phyloP scores from a whole-genome alignment of 2,113 vertebrate species.

The Pseudorectes ferrugineus region DNA sequence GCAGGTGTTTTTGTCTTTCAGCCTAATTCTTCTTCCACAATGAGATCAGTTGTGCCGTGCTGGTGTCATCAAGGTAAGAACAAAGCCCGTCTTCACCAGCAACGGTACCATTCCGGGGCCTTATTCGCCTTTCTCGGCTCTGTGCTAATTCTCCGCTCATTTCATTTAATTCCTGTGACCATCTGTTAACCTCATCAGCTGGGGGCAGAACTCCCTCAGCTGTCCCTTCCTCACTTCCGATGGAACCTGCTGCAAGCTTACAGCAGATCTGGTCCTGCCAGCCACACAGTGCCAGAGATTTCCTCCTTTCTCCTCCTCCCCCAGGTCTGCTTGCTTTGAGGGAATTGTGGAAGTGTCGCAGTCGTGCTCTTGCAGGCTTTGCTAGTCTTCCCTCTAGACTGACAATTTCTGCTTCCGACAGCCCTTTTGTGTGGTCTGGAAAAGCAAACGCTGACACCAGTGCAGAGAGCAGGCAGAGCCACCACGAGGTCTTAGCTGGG shows the following conservation, averaged over 20 bases:
- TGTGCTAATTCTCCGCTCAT: not conserved
- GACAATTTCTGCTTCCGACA: not conserved
- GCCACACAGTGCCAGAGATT: rapidly evolving
- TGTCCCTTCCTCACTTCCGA: not conserved
- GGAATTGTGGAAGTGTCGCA: not conserved
- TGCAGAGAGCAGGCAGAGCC: not conserved
- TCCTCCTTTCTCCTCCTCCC: not conserved
- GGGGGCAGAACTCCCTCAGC: not conserved
- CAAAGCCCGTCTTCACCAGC: not conserved
- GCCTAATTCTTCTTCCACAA: not conserved
- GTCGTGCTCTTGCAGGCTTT: not conserved
- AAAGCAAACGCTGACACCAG: rapidly evolving
- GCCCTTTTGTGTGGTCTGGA: not conserved
- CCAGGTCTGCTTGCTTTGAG: not conserved
- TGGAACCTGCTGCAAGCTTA: not conserved
- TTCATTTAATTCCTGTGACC: not conserved
- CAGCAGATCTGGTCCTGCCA: not conserved
- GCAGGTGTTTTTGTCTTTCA: not conserved
- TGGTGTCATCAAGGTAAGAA: not conserved
- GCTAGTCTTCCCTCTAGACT: not conserved
- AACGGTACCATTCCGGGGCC: not conserved
- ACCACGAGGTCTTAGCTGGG: not conserved
- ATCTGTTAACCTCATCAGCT: not conserved
- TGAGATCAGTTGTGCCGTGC: not conserved
- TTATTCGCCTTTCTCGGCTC: not conserved